phyloP scores from a whole-genome alignment of 2,797 vertebrate genomes.

The Crenuchus spilurus region DNA sequence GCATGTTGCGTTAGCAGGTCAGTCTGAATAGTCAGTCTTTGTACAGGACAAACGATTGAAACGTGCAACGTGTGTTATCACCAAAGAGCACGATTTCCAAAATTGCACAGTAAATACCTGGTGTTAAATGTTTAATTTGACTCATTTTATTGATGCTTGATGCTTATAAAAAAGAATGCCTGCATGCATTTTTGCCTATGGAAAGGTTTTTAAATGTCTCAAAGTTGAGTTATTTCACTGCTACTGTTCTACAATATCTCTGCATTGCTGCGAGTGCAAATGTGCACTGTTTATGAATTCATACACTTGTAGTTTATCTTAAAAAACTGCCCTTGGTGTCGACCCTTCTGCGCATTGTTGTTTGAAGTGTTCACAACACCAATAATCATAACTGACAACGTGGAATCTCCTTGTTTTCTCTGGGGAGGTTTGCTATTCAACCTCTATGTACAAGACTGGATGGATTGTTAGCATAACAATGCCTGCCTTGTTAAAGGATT shows the following conservation, averaged over 20 bases:
- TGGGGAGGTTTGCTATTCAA: background rate
- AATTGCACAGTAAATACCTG: too few relatives aligned
- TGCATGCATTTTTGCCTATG: too few relatives aligned
- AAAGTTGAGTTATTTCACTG: slow-evolving; percentile 25
- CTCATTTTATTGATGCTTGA: too few relatives aligned
- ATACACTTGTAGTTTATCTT: slow-evolving; percentile 9
- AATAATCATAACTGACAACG: background rate
- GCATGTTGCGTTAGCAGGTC: too few relatives aligned
- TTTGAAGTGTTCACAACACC: slow-evolving; percentile 3
- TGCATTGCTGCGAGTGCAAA: background rate
- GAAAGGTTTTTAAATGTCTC: too few relatives aligned
- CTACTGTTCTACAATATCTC: background rate
- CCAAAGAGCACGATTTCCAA: too few relatives aligned
- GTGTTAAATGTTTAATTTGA: too few relatives aligned
- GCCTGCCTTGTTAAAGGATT: slow-evolving; percentile 29
- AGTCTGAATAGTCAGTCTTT: too few relatives aligned
- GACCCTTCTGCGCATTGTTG: background rate
- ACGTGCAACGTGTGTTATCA: too few relatives aligned
- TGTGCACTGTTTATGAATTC: too few relatives aligned
- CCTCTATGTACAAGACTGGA: background rate
- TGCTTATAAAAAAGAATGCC: too few relatives aligned
- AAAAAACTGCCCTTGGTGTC: slow-evolving; percentile 14
- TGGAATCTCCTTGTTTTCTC: background rate
- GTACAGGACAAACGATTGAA: too few relatives aligned
- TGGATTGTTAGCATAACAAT: slow-evolving; percentile 20